Percentiles rank a stretch among this genome's conserved stretches.
phyloP scores from a whole-genome alignment of 2,797 vertebrate genomes.

The Notamacropus eugenii region DNA sequence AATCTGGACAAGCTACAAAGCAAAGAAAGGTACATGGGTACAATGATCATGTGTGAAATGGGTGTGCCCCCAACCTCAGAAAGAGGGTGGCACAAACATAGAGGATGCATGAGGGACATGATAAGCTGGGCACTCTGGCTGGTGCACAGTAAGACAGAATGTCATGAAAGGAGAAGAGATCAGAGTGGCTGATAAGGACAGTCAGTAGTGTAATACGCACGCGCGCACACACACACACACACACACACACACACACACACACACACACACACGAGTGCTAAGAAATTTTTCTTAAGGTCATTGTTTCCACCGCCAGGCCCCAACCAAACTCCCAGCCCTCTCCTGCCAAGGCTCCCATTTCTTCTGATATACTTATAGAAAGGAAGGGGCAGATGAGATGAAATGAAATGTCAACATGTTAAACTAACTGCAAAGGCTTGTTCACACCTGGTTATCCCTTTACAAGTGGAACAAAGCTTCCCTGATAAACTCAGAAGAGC shows the following conservation, averaged over 20 bases:
- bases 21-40: slow-evolving; percentile 46
- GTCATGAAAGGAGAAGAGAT: not conserved
- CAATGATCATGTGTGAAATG: not conserved
- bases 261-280: not conserved
- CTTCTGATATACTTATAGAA: not conserved
- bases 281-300: not conserved
- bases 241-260: not conserved
- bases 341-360: not conserved
- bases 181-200: not conserved
- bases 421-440: not conserved
- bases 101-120: not conserved
- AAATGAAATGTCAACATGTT: not conserved
- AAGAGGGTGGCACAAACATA: not conserved
- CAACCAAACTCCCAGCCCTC: not conserved
- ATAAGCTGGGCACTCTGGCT: not conserved
- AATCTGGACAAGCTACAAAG: slow-evolving; percentile 94
- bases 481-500: not conserved
- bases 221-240: not conserved
- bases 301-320: not conserved
- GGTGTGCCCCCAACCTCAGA: not conserved
- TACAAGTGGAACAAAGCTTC: not conserved
- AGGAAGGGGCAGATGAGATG: not conserved
- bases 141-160: not conserved
- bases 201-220: too few species aligned
- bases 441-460: not conserved